A percentile compares a stretch with the other conserved stretches of the same genome.
Evolutionary conservation across 2,888 invertebrate species (phyloP).

Genomic region (Arge pagana): DNA sequence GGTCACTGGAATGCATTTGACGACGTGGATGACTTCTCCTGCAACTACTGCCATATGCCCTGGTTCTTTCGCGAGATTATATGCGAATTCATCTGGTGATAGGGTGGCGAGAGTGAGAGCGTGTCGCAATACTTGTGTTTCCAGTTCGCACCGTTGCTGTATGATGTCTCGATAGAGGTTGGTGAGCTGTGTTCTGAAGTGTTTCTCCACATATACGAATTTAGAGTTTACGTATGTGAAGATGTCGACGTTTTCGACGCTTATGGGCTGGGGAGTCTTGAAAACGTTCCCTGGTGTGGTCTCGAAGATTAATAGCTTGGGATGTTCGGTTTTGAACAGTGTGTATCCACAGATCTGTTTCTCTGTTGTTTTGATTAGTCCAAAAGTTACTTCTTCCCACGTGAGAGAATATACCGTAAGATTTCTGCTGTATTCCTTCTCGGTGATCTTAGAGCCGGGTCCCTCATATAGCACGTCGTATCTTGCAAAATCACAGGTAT

Average conservation of each 20-base stretch:
- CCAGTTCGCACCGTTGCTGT: constrained; percentile 3
- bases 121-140: constrained; percentile 5
- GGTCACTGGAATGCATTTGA: constrained; percentile 13
- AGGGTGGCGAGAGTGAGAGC: constrained; percentile 7
- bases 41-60: constrained; percentile 16
- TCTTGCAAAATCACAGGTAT: constrained; percentile 18
- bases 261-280: constrained; percentile 1
- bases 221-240: constrained; percentile 20
- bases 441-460: constrained; percentile 11
- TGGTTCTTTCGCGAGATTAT: constrained; percentile 15
- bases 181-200: no score
- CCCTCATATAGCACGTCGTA: constrained; percentile 23
- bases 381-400: constrained; percentile 30
- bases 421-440: no score
- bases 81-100: constrained; percentile 17
- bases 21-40: constrained; percentile 16
- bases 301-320: constrained; percentile 26
- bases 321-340: constrained; percentile 29
- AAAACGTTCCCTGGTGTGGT: constrained; percentile 5
- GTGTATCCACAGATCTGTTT: constrained; percentile 23
- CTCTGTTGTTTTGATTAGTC: constrained; percentile 16
- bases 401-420: no score
- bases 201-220: constrained; percentile 23
- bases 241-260: constrained; percentile 14
- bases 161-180: no score